Evolutionary conservation across 2,888 invertebrate genomes (phyloP), one percentile per base, ranked within the genome.

Genomic region (Folsomia candida): DNA sequence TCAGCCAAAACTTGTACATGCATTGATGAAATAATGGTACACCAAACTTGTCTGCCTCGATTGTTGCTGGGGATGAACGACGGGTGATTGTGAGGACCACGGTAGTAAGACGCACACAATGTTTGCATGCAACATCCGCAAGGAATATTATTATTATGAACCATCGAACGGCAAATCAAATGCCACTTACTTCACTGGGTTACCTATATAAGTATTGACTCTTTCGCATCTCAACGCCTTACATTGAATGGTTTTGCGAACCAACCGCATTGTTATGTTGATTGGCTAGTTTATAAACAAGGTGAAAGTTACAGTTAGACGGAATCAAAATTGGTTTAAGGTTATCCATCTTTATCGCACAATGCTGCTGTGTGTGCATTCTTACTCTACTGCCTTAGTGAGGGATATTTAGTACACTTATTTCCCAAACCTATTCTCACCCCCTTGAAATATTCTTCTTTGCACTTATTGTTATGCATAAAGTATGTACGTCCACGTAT

Each of bases 291-390:
- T n/a, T n/a, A n/a, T 74, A 62, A 67, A 63, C 76, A 72, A 76
- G 76, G 76, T 76, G 76, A 76, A 76, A 76, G 76, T 76, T 76
- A 76, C 76, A 70, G 74, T 76, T 74, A 74, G 24, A n/a, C n/a
- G n/a, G n/a, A n/a, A 51, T 57, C 28, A 54, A 70, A 70, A 67
- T 67, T 70, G 57, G 70, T 70, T 70, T 70, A 70, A 70, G 70
- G 70, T 70, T 70, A 67, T 20, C 51, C 24, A 24, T 51, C 9
- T 29, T 6, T 6, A 22, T 27, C 26, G 6, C 6, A 18, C 18
- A 26, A 9, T 47, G 18, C 47, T 47, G 47, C 9, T 18, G 9
- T 18, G 18, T 18, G 9, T 9, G 18, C 9, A 47, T 47, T 47
- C 47, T 47, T 18, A 47, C 18, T 9, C 47, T 11, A 47, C 47